These are phyloP conservation scores for Pachyuromys duprasi DNA, from an alignment of 2,797 vertebrate species.

Conservation along the genomic window DNA sequence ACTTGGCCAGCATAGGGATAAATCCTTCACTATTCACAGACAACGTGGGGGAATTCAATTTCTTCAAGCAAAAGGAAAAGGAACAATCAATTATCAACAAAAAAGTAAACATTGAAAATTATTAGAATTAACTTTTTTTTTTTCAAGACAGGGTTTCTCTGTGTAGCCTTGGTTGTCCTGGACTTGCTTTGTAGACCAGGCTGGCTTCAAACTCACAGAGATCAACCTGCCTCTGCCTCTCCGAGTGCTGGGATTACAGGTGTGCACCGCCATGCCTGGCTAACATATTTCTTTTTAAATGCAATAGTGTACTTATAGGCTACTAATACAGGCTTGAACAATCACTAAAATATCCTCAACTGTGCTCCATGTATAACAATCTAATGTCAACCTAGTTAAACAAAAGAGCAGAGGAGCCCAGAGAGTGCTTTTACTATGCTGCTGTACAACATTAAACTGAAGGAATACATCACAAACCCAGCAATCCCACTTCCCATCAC, in stretches of 20 bases:
- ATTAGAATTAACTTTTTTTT: not conserved
- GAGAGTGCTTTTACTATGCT: not conserved
- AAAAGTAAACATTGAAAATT: conserved; percentile 41
- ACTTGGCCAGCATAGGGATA: conserved; percentile 97
- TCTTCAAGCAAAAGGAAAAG: conserved; percentile 88
- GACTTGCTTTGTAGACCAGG: too few species aligned
- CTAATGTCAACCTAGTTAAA: not conserved
- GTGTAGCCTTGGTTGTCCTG: too few species aligned
- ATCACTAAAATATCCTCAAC: conserved; percentile 56
- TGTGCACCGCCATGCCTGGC: too few species aligned
- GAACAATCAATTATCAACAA: conserved; percentile 48
- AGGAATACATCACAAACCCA: not conserved
- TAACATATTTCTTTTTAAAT: conserved; percentile 14
- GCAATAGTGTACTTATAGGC: not conserved
- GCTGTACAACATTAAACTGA: not conserved
- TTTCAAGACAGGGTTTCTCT: too few species aligned
- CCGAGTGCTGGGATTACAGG: too few species aligned
- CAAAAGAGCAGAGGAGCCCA: not conserved
- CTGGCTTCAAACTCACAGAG: too few species aligned
- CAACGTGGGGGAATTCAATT: conserved; percentile 96
- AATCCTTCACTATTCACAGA: conserved; percentile 99
- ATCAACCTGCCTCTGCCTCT: too few species aligned
- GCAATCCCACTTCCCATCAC: conserved; percentile 24
- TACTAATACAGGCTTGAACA: not conserved
- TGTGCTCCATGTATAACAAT: not conserved